Conservation (phyloP, 2,888 invertebrate genomes). For the Mythimna impura region DNA sequence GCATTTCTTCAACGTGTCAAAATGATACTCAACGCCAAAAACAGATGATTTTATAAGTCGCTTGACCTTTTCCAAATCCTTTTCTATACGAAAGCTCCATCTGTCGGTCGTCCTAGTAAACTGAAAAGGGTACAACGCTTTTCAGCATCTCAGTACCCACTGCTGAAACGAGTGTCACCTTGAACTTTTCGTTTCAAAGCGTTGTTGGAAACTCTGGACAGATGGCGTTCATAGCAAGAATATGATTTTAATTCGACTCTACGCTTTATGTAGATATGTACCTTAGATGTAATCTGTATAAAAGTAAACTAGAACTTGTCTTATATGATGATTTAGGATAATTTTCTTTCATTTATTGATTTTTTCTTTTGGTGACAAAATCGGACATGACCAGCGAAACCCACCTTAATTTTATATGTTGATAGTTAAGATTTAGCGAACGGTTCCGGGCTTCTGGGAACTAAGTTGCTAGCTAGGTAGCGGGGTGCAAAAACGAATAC, state of each 20-base stretch:
- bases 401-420: no score
- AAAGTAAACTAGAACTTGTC: background rate
- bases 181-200: constrained; percentile 1
- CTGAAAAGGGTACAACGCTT: background rate
- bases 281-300: background rate
- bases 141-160: constrained; percentile 6
- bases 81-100: constrained; percentile 29
- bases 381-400: no score
- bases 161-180: constrained; percentile 15
- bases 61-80: background rate
- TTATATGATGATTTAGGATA: no score
- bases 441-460: no score
- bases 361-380: no score
- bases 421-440: no score
- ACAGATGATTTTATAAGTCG: background rate
- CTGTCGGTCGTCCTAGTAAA: constrained; percentile 22
- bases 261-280: background rate
- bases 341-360: no score
- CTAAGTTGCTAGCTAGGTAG: no score
- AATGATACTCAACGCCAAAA: background rate
- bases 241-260: background rate
- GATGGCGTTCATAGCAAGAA: constrained; percentile 47
- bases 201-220: constrained; percentile 19
- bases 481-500: no score
- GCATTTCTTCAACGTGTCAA: background rate